phyloP scores from a whole-genome alignment of 2,113 vertebrate species.

The Lipotes vexillifer region DNA sequence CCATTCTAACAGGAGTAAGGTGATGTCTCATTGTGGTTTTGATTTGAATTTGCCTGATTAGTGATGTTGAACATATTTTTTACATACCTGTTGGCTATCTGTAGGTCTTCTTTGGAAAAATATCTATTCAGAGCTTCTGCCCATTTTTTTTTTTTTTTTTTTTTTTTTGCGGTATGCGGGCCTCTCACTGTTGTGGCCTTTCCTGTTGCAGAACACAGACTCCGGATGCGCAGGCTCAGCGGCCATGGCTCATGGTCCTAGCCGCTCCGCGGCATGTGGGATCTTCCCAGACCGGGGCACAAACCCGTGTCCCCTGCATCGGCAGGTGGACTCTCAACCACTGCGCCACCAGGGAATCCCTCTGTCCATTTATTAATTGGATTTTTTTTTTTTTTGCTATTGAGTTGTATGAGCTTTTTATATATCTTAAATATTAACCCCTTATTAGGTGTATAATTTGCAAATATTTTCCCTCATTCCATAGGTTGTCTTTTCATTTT shows the following conservation, averaged over 20 bases:
- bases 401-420: neutral
- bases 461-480: neutral
- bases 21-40: neutral
- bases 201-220: too few relatives aligned
- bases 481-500: neutral
- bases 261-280: fast-evolving
- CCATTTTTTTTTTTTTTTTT: too few relatives aligned
- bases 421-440: neutral
- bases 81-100: neutral
- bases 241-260: too few relatives aligned
- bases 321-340: too few relatives aligned
- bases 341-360: too few relatives aligned
- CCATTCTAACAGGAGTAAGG: neutral
- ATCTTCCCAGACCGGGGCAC: too few relatives aligned
- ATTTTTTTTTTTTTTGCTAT: neutral
- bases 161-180: too few relatives aligned
- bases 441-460: neutral
- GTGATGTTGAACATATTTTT: neutral
- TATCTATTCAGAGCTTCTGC: neutral
- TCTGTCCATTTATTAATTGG: neutral
- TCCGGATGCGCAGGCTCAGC: too few relatives aligned
- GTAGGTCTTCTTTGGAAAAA: neutral
- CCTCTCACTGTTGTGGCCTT: too few relatives aligned
- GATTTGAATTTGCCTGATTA: neutral
- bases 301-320: too few relatives aligned